A percentile compares a stretch with the other conserved stretches of the same genome.
Evolutionary conservation across 2,888 invertebrate genomes (phyloP).

Genomic region (Stomorhina lunata): DNA sequence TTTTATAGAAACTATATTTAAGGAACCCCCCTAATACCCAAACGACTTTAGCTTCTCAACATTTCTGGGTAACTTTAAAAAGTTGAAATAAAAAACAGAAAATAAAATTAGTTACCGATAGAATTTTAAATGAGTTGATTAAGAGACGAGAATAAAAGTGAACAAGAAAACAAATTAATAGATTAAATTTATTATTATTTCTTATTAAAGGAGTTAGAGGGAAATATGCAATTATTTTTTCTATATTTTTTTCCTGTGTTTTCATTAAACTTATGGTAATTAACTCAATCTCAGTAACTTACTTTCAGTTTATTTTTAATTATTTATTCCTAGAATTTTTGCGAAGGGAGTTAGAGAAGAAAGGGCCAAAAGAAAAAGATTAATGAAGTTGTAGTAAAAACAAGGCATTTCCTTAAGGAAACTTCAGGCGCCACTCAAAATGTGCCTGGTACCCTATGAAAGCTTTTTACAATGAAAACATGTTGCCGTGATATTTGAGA

Average conservation of each 20-base stretch:
- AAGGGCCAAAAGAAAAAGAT: conserved; percentile 4
- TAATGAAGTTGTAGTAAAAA: conserved; percentile 17
- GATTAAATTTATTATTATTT: conserved; percentile 19
- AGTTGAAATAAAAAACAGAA: no score
- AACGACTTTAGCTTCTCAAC: no score
- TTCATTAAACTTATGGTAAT: neutral
- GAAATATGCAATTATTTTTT: neutral
- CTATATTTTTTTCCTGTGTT: no score
- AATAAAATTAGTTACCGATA: conserved; percentile 49
- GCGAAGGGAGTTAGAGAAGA: neutral
- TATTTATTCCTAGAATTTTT: conserved; percentile 7
- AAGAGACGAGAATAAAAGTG: neutral
- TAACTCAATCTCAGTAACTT: neutral
- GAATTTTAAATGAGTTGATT: conserved; percentile 52
- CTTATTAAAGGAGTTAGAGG: neutral
- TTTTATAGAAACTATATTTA: no score
- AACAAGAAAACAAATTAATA: conserved; percentile 22
- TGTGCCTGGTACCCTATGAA: neutral
- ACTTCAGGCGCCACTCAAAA: conserved; percentile 41
- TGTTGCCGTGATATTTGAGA: neutral
- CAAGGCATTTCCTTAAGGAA: conserved; percentile 41
- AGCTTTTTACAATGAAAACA: neutral
- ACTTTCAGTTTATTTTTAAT: neutral
- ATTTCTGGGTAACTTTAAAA: no score
- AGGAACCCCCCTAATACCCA: no score